Base-by-base conservation (phyloP, 2,797 vertebrate species). In the Ctenopoma multispine region DNA sequence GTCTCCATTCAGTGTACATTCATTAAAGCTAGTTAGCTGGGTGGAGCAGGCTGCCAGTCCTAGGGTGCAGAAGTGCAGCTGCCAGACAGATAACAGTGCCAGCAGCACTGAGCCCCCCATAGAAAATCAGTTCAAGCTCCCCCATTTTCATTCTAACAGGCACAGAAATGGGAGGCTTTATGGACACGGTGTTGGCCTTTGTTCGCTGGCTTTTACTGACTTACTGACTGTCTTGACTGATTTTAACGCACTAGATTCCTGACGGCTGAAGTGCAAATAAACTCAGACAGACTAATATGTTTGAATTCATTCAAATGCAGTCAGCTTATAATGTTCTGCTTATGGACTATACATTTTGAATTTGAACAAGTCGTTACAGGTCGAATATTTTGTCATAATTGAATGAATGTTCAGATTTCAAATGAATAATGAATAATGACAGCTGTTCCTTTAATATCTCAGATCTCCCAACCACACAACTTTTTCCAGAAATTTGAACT, bases 1-100 rank as follows among this genome's bases (percentile, higher is more conserved):
- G 31, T 63, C 57, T 73, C 46, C 36, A 20, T 63, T 80, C 34
- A 21, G 40, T 51, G 41, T 47, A 64, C 61, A 20, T 85, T 83
- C 27, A 79, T 83, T 76, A 72, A 82, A 60, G 63, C 63, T 77
- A 65, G 74, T 80, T 78, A 83, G 20, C 40, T 2, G 48, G 48
- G 61, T 63, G 69, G 55, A 76, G 69, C 56, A 55, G 54, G 38
- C 51, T 73, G 58, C 67, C 58, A 60, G 51, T 75, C 46, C 60
- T 23, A 56, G 18, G 44, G 46, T 58, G 27, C 60, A 59, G 57
- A 9, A 23, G 29, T 66, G 67, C 47, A 58, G 74, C 40, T 80
- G 62, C 38, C 47, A 44, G 44, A 34, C 43, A 54, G 69, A 72
- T 44, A 72, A 14, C 67, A 6, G 18, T 54, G n/a, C 40, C 24